phyloP scores from a whole-genome alignment of 1,140 invertebrate species.

The Drosophila leontia region DNA sequence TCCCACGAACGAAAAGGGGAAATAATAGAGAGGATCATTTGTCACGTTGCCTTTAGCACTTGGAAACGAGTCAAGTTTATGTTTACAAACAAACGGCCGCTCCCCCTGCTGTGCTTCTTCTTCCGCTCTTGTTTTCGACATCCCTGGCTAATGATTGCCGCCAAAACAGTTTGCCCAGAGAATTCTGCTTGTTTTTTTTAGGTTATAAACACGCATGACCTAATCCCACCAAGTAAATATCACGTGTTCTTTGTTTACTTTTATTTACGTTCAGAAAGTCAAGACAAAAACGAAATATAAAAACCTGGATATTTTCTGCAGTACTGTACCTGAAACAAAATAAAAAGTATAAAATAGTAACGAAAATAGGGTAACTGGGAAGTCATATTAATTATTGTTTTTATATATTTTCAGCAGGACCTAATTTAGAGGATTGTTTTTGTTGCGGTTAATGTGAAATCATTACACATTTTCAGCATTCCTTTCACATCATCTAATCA shows the following conservation, averaged over 20 bases:
- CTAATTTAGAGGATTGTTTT: slow-evolving; percentile 75
- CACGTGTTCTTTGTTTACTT: slow-evolving; percentile 15
- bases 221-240: slow-evolving; percentile 14
- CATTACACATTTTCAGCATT: slow-evolving; percentile 75
- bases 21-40: not conserved
- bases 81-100: not conserved
- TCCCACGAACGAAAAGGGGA: not conserved
- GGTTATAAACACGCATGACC: slow-evolving; percentile 29
- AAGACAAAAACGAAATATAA: not conserved
- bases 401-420: slow-evolving; percentile 69
- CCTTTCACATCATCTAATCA: slow-evolving; percentile 61
- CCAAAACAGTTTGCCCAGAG: slow-evolving; percentile 4
- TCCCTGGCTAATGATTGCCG: slow-evolving; percentile 13
- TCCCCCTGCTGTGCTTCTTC: not conserved
- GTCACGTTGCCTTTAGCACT: not conserved
- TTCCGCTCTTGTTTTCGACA: slow-evolving; percentile 12
- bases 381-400: not conserved
- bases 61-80: not conserved
- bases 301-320: not conserved
- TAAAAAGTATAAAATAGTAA: not conserved
- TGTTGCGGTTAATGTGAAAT: slow-evolving; percentile 82
- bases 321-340: slow-evolving; percentile 54
- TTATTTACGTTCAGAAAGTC: not conserved
- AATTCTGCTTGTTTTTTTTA: slow-evolving; percentile 8
- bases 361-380: too few relatives aligned